These are phyloP conservation scores for Pitangus sulphuratus DNA, from an alignment of 2,797 vertebrate genomes.

Conservation along the genomic window DNA sequence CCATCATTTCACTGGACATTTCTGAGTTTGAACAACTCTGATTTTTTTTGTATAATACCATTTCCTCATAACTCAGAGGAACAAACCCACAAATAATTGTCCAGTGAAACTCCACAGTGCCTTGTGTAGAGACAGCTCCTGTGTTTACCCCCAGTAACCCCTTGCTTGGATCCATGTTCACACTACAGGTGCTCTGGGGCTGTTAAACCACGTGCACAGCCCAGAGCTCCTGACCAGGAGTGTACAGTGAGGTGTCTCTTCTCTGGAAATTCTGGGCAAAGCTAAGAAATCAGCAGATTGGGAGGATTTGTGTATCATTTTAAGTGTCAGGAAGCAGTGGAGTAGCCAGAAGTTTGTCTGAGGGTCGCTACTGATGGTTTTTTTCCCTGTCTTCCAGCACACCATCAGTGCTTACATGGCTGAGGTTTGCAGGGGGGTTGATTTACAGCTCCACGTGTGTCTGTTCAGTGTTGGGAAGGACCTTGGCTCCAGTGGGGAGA, in stretches of 20 bases:
- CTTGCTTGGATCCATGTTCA: neutral
- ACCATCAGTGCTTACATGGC: constrained; percentile 72
- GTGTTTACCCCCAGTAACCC: neutral
- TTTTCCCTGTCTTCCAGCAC: constrained; percentile 55
- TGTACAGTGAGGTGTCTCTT: neutral
- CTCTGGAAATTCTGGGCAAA: neutral
- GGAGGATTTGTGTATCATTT: neutral
- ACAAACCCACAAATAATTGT: neutral
- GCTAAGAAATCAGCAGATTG: neutral
- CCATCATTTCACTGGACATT: neutral
- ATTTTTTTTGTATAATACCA: neutral
- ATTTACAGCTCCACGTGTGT: constrained; percentile 79
- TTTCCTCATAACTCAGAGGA: neutral
- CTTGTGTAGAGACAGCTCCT: neutral
- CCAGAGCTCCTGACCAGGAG: rapidly evolving
- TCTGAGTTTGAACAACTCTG: neutral
- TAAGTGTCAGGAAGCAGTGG: neutral
- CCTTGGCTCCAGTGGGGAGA: neutral
- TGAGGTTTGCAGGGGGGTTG: constrained; percentile 68
- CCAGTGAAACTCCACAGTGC: neutral
- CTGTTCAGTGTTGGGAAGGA: constrained; percentile 66
- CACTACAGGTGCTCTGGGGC: neutral
- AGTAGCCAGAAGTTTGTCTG: neutral
- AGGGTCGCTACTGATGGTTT: neutral
- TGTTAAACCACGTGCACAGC: rapidly evolving